phyloP scores from a whole-genome alignment of 2,113 vertebrate species.

The Platycercus adscitus region DNA sequence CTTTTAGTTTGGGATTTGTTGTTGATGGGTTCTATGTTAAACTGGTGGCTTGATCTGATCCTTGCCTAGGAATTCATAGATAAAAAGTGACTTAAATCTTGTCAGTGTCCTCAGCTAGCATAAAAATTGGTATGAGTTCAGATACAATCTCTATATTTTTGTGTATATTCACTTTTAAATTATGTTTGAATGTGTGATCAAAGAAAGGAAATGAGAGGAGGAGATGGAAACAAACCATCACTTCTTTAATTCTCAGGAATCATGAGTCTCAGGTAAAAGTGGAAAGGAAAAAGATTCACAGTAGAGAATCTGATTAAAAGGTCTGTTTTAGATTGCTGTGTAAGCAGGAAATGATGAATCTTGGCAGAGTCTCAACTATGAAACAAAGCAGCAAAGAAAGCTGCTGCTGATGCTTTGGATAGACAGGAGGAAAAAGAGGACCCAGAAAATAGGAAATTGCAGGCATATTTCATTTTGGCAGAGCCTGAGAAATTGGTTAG shows the following conservation, averaged over 20 bases:
- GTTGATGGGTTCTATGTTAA: neutral
- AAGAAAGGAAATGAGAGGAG: constrained; percentile 51
- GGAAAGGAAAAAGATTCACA: constrained; percentile 22
- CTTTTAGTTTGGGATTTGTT: neutral
- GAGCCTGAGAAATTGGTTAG: constrained; percentile 25
- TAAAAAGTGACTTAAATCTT: neutral
- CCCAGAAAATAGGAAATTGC: constrained; percentile 48
- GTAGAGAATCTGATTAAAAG: constrained; percentile 45
- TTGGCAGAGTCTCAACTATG: constrained; percentile 53
- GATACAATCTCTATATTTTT: neutral
- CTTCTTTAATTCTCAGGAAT: constrained; percentile 22
- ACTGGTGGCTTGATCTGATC: neutral
- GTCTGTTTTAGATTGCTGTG: constrained; percentile 40
- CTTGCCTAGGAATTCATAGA: neutral
- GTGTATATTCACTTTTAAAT: constrained; percentile 5
- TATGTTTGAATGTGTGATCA: constrained; percentile 4
- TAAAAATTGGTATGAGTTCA: neutral
- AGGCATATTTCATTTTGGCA: constrained; percentile 54
- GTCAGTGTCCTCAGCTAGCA: neutral
- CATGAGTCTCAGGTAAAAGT: constrained; percentile 30
- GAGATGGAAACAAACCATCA: constrained; percentile 40
- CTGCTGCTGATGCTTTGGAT: constrained; percentile 42
- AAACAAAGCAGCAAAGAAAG: constrained; percentile 59
- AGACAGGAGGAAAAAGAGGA: constrained; percentile 28
- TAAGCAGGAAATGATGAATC: constrained; percentile 67